Evolutionary conservation across 2,888 invertebrate species (phyloP).

Genomic region (Sesia apiformis): DNA sequence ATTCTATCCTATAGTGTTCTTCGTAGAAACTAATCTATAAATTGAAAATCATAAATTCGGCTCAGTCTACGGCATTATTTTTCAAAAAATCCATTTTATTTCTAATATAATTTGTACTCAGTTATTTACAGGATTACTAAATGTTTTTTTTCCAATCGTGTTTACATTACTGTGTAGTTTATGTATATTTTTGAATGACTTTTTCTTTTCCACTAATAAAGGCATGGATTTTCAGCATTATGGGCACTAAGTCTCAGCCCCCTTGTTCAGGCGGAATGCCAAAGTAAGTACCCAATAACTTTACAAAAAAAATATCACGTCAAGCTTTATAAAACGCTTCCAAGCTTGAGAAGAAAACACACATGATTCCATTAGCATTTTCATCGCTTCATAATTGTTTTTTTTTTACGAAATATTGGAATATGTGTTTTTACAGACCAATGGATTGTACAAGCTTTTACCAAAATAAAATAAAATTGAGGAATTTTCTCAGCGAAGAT

Average conservation of each 20-base stretch:
- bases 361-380: too few relatives aligned
- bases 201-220: conserved; percentile 61
- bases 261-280: conserved; percentile 71
- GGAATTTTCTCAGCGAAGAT: too few relatives aligned
- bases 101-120: conserved; percentile 25
- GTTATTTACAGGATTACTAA: conserved; percentile 58
- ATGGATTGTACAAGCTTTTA: too few relatives aligned
- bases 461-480: too few relatives aligned
- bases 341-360: neutral
- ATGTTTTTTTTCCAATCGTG: conserved; percentile 8
- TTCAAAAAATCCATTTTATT: neutral
- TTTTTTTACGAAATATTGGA: too few relatives aligned
- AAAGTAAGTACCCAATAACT: conserved; percentile 55
- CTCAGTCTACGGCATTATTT: conserved; percentile 46
- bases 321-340: neutral
- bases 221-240: conserved; percentile 74
- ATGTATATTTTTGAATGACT: conserved; percentile 25
- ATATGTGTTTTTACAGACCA: too few relatives aligned
- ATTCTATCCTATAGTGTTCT: too few relatives aligned
- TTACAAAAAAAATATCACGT: neutral
- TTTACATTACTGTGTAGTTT: conserved; percentile 35
- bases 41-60: conserved; percentile 5
- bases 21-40: too few relatives aligned
- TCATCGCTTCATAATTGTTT: too few relatives aligned
- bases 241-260: conserved; percentile 70